These are phyloP conservation scores for Cuniculus paca DNA, from an alignment of 2,797 vertebrate genomes.

Conservation along the genomic window DNA sequence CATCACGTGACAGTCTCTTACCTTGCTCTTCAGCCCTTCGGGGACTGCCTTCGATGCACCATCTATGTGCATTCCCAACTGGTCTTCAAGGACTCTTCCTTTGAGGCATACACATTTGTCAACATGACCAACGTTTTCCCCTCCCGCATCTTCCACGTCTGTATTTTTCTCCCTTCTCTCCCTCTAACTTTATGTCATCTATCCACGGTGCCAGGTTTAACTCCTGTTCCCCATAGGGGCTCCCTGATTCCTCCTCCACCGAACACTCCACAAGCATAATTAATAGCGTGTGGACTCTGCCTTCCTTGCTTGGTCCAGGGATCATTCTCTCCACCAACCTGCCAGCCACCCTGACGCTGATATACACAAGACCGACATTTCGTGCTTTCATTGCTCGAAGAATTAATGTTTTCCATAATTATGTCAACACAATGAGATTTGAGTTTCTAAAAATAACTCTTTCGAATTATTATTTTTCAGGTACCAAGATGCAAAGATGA, in stretches of 20 bases:
- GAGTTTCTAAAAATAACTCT: background rate
- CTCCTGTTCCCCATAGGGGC: background rate
- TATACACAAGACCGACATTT: background rate
- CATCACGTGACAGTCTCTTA: background rate
- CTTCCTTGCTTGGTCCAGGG: constrained; percentile 6
- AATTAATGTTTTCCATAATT: constrained; percentile 8
- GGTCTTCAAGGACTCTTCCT: background rate
- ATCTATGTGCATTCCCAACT: background rate
- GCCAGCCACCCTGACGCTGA: background rate
- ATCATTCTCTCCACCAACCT: background rate
- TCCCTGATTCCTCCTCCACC: background rate
- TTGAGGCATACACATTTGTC: background rate
- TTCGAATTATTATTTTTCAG: constrained; percentile 19
- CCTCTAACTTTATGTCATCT: background rate
- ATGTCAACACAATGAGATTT: background rate
- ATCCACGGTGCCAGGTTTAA: background rate
- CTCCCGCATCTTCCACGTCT: background rate
- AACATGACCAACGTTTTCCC: background rate
- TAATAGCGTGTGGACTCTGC: constrained; percentile 2
- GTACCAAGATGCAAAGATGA: background rate
- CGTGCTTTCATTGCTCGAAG: constrained; percentile 25
- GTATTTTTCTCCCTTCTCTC: background rate
- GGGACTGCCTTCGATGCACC: background rate
- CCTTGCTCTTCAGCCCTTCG: background rate
- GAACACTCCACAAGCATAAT: background rate